Evolutionary conservation across 1,140 invertebrate species (phyloP).

Genomic region (Amphibalanus amphitrite): DNA sequence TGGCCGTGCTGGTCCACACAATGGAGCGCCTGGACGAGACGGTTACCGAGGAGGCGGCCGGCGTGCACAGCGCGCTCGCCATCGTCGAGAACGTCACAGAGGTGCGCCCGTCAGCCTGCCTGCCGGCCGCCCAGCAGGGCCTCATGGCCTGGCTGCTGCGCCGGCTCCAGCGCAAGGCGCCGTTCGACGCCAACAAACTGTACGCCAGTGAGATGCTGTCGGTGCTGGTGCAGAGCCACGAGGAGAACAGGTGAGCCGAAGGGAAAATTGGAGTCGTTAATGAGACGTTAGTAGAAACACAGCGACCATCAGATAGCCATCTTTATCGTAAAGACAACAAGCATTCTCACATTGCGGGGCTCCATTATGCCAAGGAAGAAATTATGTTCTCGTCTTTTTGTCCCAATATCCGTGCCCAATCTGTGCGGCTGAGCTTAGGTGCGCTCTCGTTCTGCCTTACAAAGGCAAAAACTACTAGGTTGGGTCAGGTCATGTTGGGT

Average conservation of each 20-base stretch:
- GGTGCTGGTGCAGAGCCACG: slow-evolving; percentile 78
- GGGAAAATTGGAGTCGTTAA: too few relatives aligned
- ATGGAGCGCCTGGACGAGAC: slow-evolving; percentile 82
- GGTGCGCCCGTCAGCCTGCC: slow-evolving; percentile 61
- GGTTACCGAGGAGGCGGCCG: slow-evolving; percentile 87
- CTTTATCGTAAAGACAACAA: neutral
- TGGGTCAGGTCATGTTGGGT: too few relatives aligned
- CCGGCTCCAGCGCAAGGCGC: slow-evolving; percentile 62
- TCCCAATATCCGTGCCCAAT: too few relatives aligned
- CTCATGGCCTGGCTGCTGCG: slow-evolving; percentile 83
- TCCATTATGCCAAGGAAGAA: too few relatives aligned
- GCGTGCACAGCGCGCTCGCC: slow-evolving; percentile 83
- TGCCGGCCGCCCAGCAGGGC: slow-evolving; percentile 54
- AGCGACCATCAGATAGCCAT: neutral
- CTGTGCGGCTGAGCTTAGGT: too few relatives aligned
- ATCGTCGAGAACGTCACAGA: slow-evolving; percentile 88
- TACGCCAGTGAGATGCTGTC: slow-evolving; percentile 92
- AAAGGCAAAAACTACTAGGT: too few relatives aligned
- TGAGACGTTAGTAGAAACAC: neutral
- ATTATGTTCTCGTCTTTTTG: too few relatives aligned
- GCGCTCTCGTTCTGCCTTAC: too few relatives aligned
- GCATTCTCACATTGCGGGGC: too few relatives aligned
- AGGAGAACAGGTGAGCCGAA: slow-evolving; percentile 39
- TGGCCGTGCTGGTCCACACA: slow-evolving; percentile 82
- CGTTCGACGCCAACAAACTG: slow-evolving; percentile 90